Evolutionary conservation across 2,797 vertebrate species (phyloP).

Genomic region (Oceanodroma leucorhoa): DNA sequence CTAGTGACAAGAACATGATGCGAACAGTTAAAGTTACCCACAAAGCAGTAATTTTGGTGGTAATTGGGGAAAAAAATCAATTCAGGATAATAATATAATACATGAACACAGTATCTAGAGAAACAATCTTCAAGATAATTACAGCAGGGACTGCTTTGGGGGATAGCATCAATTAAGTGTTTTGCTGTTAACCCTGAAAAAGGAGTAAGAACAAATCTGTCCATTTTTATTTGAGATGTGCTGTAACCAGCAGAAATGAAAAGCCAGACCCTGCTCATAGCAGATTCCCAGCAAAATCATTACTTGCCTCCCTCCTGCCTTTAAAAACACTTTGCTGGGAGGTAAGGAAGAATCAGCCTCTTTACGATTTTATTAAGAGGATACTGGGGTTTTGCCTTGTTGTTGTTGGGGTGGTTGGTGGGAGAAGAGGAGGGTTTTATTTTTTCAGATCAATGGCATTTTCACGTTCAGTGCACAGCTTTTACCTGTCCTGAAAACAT

Average conservation of each 20-base stretch:
- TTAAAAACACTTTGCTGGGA: neutral
- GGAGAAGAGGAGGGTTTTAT: neutral
- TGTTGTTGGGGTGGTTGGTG: neutral
- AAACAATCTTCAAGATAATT: constrained; percentile 5
- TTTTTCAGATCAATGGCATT: neutral
- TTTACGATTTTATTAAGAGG: neutral
- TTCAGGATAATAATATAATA: neutral
- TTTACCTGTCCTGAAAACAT: neutral
- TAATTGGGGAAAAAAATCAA: neutral
- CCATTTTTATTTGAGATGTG: neutral
- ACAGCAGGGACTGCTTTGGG: neutral
- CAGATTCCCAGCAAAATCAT: neutral
- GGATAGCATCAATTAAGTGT: neutral
- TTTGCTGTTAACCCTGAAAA: neutral
- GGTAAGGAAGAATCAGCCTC: neutral
- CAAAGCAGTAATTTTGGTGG: neutral
- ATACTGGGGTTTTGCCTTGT: neutral
- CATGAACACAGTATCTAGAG: neutral
- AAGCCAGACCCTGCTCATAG: neutral
- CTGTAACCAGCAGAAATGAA: neutral
- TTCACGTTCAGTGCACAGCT: neutral
- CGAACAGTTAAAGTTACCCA: neutral
- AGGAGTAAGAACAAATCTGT: neutral
- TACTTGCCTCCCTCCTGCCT: neutral
- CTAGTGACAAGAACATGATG: neutral